Evolutionary conservation across 2,797 vertebrate species (phyloP).

Genomic region (Tenualosa thibaudeaui): DNA sequence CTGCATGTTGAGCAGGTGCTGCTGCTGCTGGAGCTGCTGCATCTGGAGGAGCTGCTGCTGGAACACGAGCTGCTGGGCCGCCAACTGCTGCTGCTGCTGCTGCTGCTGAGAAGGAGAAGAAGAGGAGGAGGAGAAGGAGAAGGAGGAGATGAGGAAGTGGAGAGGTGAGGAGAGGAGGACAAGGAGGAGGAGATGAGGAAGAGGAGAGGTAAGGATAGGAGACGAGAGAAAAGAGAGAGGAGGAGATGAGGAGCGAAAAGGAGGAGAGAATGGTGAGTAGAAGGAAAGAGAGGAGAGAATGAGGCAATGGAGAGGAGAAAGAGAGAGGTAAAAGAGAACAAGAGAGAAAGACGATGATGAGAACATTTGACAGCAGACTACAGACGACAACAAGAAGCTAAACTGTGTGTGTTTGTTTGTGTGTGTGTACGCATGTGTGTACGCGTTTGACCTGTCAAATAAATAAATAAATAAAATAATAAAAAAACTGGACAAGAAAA

Average conservation of each 20-base stretch:
- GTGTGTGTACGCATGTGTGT: conserved; percentile 41
- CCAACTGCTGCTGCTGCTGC: conserved; percentile 94
- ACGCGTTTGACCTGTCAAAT: conserved; percentile 20
- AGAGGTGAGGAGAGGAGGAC: neutral
- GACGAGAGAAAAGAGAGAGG: neutral
- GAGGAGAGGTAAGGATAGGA: neutral
- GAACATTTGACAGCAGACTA: neutral
- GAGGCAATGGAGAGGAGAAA: neutral
- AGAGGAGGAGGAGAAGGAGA: conserved; percentile 13
- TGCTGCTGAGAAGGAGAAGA: conserved; percentile 68
- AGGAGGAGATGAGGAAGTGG: neutral
- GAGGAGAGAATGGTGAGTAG: neutral
- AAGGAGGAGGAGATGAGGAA: neutral
- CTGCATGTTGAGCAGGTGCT: conserved; percentile 98
- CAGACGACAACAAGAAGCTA: neutral
- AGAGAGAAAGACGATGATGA: neutral
- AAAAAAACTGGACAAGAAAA: neutral
- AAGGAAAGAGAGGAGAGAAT: neutral
- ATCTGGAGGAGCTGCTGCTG: conserved; percentile 99
- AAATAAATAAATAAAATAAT: no score
- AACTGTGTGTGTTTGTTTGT: neutral
- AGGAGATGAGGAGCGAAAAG: neutral
- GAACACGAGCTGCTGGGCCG: conserved; percentile 99
- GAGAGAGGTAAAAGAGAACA: neutral
- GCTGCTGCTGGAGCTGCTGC: conserved; percentile 99